phyloP scores from a whole-genome alignment of 2,888 invertebrate genomes.

The Cephus nigrinus region DNA sequence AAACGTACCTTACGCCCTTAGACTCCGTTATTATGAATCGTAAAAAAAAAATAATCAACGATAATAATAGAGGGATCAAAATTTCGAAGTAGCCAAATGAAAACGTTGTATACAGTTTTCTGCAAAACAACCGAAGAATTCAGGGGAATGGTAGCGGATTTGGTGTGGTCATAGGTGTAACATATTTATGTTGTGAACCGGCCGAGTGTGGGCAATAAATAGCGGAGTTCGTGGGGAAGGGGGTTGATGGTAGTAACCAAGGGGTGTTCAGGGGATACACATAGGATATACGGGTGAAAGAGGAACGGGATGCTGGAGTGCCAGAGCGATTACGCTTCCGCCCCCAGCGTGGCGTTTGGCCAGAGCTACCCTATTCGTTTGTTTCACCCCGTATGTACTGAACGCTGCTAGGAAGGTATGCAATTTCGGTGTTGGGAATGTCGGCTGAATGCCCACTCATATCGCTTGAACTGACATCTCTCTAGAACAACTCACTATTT shows the following conservation, averaged over 20 bases:
- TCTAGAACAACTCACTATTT: too few species aligned
- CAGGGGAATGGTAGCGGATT: neutral
- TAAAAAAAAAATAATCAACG: too few species aligned
- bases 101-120: too few species aligned
- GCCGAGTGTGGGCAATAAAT: constrained; percentile 63
- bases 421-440: constrained; percentile 50
- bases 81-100: too few species aligned
- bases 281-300: constrained; percentile 6
- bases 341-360: constrained; percentile 23
- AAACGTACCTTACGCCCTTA: too few species aligned
- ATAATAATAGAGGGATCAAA: too few species aligned
- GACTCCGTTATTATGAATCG: too few species aligned
- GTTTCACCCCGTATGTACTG: constrained; percentile 39
- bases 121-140: neutral
- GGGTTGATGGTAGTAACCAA: constrained; percentile 28
- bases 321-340: constrained; percentile 58
- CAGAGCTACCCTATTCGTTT: constrained; percentile 49
- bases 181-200: constrained; percentile 66
- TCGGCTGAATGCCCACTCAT: constrained; percentile 27
- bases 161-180: constrained; percentile 54
- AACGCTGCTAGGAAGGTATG: constrained; percentile 35
- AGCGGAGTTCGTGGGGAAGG: constrained; percentile 42
- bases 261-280: constrained; percentile 8
- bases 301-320: constrained; percentile 39
- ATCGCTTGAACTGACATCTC: constrained; percentile 12